Conservation (phyloP, 1,140 invertebrate genomes). For the Drosophila truncata region DNA sequence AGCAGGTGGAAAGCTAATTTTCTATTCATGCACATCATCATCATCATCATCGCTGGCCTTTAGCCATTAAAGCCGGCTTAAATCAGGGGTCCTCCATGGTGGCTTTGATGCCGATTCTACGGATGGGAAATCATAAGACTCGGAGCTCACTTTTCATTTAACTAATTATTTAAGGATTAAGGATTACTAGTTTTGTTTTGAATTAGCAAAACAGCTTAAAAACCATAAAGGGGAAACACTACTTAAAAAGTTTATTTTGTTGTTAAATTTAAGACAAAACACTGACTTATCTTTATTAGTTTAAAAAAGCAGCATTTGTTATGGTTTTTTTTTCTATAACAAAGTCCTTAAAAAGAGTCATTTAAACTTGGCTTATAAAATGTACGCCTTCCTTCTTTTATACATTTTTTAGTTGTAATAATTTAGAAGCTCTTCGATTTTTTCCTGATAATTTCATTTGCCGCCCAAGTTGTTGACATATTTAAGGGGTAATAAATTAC, state of each 20-base stretch:
- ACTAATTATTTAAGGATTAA: background rate
- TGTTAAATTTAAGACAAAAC: background rate
- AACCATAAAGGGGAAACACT: too few relatives aligned
- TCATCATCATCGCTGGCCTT: conserved; percentile 46
- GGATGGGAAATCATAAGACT: background rate
- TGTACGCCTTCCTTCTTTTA: background rate
- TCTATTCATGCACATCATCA: conserved; percentile 61
- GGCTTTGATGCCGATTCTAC: conserved; percentile 3
- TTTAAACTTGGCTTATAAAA: background rate
- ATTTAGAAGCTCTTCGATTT: background rate
- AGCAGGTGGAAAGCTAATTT: conserved; percentile 54
- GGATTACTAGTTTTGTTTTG: background rate
- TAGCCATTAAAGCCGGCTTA: conserved; percentile 24
- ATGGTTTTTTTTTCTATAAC: background rate
- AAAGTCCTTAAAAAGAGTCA: background rate
- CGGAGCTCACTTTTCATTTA: background rate
- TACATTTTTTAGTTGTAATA: background rate
- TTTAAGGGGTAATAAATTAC: background rate
- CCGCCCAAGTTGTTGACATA: background rate
- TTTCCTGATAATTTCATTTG: background rate
- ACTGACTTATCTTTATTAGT: background rate
- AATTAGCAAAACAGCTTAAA: too few relatives aligned
- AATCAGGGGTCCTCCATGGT: background rate
- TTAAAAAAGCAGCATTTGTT: too few relatives aligned
- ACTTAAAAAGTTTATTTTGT: background rate